phyloP scores from a whole-genome alignment of 1,140 invertebrate genomes.

The Bradysia coprophila region DNA sequence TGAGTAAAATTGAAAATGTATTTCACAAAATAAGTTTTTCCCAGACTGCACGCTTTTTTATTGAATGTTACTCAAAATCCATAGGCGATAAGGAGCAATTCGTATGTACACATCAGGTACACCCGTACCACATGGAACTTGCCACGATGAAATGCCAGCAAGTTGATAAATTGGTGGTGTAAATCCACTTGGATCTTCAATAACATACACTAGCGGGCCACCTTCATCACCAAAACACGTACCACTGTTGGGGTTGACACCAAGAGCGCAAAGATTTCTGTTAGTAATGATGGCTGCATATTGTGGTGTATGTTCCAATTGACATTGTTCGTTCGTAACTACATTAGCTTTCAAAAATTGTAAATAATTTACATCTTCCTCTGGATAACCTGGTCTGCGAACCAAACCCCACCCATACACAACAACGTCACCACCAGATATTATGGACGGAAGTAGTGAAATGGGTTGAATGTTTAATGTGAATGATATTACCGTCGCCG shows the following conservation, averaged over 20 bases:
- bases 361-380: slow-evolving; percentile 10
- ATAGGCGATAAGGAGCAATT: neutral
- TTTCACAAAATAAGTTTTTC: no score
- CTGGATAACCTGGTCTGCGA: no score
- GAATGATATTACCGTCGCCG: no score
- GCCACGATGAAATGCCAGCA: slow-evolving; percentile 38
- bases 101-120: slow-evolving; percentile 42
- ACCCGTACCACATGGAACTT: slow-evolving; percentile 36
- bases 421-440: slow-evolving; percentile 14
- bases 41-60: no score
- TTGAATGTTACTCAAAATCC: no score
- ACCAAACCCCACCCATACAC: slow-evolving; percentile 27
- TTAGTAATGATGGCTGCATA: slow-evolving; percentile 1
- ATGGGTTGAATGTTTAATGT: slow-evolving; percentile 5
- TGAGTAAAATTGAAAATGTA: no score
- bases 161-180: slow-evolving; percentile 8
- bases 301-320: neutral
- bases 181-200: slow-evolving; percentile 22
- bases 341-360: neutral
- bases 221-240: slow-evolving; percentile 18
- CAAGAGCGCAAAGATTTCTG: neutral
- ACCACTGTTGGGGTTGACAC: neutral
- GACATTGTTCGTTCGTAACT: slow-evolving; percentile 1
- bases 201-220: slow-evolving; percentile 19
- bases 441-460: slow-evolving; percentile 25